Conservation (phyloP, 2,888 invertebrate species). For the Polymixis lichenea region DNA sequence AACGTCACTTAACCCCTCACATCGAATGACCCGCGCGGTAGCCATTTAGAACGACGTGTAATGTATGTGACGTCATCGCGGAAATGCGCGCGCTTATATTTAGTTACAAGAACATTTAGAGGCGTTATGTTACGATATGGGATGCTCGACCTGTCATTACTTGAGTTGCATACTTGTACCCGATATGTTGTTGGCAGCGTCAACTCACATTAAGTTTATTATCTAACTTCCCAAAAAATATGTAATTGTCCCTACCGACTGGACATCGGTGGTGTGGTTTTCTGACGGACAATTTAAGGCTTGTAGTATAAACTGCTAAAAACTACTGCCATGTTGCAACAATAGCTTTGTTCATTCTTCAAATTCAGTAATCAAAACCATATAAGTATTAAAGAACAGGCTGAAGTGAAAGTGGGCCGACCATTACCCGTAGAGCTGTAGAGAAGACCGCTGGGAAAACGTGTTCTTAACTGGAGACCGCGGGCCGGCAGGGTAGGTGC, state of each 20-base stretch:
- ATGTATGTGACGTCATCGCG: slow-evolving; percentile 40
- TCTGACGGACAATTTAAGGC: background rate
- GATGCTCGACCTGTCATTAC: slow-evolving; percentile 54
- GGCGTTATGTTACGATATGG: slow-evolving; percentile 42
- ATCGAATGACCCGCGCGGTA: slow-evolving; percentile 26
- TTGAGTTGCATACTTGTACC: slow-evolving; percentile 45
- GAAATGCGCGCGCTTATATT: slow-evolving; percentile 51
- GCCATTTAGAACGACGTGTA: slow-evolving; percentile 24
- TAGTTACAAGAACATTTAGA: slow-evolving; percentile 57
- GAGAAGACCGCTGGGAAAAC: too few species aligned
- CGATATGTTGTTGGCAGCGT: slow-evolving; percentile 15
- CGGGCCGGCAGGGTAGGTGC: background rate
- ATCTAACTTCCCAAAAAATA: background rate
- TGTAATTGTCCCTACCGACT: background rate
- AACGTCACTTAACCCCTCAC: slow-evolving; percentile 17
- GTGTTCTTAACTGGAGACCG: background rate
- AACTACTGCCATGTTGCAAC: background rate
- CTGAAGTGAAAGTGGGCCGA: background rate
- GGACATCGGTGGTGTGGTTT: background rate
- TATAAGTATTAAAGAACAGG: background rate
- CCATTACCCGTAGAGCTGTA: background rate
- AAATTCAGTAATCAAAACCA: background rate
- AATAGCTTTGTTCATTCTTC: background rate
- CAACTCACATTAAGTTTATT: background rate
- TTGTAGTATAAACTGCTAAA: background rate